A percentile compares a stretch with the other conserved stretches of the same genome.
These are phyloP conservation scores for Cossypha polioptera DNA, from an alignment of 2,797 vertebrate species.

Conservation along the genomic window DNA sequence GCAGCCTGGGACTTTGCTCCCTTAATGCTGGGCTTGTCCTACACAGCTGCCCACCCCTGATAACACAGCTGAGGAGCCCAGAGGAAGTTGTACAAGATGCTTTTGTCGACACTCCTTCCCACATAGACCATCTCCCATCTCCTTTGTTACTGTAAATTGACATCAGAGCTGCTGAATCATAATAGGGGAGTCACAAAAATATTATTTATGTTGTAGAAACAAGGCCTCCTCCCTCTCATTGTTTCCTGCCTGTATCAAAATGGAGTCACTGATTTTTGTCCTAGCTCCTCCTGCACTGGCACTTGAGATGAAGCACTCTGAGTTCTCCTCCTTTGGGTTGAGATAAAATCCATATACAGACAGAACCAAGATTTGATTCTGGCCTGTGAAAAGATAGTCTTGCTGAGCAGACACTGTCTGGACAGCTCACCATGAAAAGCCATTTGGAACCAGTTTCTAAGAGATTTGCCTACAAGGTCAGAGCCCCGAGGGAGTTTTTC, in stretches of 20 bases:
- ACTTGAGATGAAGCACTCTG: neutral
- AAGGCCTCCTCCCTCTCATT: neutral
- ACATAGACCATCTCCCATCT: slow-evolving; percentile 35
- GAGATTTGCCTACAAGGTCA: neutral
- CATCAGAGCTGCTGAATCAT: slow-evolving; percentile 69
- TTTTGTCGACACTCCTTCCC: slow-evolving; percentile 64
- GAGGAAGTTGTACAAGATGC: slow-evolving; percentile 72
- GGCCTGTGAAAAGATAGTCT: neutral
- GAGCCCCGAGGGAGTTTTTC: slow-evolving; percentile 20
- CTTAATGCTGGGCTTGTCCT: neutral
- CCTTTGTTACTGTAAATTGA: slow-evolving; percentile 66
- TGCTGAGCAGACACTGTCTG: neutral
- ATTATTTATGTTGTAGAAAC: slow-evolving; percentile 49
- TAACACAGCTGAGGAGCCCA: slow-evolving; percentile 57
- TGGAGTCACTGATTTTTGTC: slow-evolving; percentile 40
- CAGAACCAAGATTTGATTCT: neutral
- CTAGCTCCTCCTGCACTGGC: neutral
- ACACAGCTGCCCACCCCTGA: slow-evolving; percentile 50
- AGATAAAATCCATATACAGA: neutral
- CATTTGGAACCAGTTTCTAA: neutral
- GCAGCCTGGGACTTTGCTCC: slow-evolving; percentile 35
- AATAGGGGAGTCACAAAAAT: slow-evolving; percentile 26
- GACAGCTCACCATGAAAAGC: neutral
- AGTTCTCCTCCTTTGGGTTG: neutral
- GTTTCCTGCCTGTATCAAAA: slow-evolving; percentile 54